A percentile compares a stretch with the other conserved stretches of the same genome.
These are phyloP conservation scores for Xiphias gladius DNA, from an alignment of 2,113 vertebrate genomes.

Conservation along the genomic window DNA sequence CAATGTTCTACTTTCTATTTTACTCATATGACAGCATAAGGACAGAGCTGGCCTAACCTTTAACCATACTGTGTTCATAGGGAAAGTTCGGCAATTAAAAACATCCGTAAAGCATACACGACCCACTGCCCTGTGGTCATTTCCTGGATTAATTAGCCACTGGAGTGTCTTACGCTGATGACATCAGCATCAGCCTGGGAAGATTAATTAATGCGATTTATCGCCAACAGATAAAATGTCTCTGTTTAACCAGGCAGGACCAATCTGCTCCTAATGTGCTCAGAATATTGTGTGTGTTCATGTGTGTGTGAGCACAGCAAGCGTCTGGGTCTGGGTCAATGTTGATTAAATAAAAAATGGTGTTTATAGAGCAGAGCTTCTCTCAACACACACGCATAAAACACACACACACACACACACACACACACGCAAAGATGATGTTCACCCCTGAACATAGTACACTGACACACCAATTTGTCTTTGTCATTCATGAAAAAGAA, in stretches of 20 bases:
- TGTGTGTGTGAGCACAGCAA: conserved; percentile 16
- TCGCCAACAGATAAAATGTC: conserved; percentile 40
- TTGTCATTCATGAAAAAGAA: not conserved
- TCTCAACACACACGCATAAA: conserved; percentile 36
- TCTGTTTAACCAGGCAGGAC: conserved; percentile 43
- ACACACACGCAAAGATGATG: not conserved
- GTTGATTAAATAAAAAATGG: conserved; percentile 71
- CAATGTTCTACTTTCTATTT: not conserved
- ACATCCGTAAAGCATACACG: conserved; percentile 14
- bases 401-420: conserved; percentile 21
- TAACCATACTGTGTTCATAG: not conserved
- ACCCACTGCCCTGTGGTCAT: not conserved
- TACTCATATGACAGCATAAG: not conserved
- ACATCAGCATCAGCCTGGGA: conserved; percentile 40
- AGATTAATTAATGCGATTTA: conserved; percentile 53
- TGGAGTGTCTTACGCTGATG: conserved; percentile 19
- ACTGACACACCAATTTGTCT: not conserved
- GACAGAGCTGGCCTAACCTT: not conserved
- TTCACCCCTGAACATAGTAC: not conserved
- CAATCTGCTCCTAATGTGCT: conserved; percentile 27
- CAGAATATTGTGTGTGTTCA: conserved; percentile 9
- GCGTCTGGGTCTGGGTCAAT: conserved; percentile 52
- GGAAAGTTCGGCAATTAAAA: conserved; percentile 14
- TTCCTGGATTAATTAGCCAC: conserved; percentile 36
- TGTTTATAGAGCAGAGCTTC: conserved; percentile 61